A percentile compares a stretch with the other conserved stretches of the same genome.
Evolutionary conservation across 2,888 invertebrate species (phyloP).

Genomic region (Drosophila flavopinicola): DNA sequence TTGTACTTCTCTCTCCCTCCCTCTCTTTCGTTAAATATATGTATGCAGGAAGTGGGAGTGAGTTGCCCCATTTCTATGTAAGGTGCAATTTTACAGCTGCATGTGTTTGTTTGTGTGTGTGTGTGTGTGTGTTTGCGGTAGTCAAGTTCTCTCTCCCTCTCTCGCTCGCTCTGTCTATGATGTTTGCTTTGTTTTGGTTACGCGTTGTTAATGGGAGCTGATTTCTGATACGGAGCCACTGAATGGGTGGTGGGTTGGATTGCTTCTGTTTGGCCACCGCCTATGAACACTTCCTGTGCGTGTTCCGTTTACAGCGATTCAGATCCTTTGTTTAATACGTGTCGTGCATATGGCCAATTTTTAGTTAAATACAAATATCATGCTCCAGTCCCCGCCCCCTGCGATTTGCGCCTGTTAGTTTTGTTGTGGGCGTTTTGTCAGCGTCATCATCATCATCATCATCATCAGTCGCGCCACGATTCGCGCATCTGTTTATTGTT

Average conservation of each 20-base stretch:
- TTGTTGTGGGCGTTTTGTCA: slow-evolving; percentile 64
- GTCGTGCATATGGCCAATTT: slow-evolving; percentile 55
- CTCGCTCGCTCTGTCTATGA: slow-evolving; percentile 21
- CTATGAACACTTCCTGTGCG: slow-evolving; percentile 66
- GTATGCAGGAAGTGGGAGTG: slow-evolving; percentile 30
- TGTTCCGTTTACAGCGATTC: slow-evolving; percentile 52
- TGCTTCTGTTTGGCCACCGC: slow-evolving; percentile 37
- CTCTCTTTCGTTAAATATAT: slow-evolving; percentile 5
- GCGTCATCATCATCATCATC: slow-evolving; percentile 54
- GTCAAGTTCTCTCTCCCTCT: slow-evolving; percentile 29
- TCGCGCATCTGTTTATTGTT: slow-evolving; percentile 65
- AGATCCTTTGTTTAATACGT: slow-evolving; percentile 62
- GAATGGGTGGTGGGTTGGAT: slow-evolving; percentile 7
- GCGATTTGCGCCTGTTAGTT: slow-evolving; percentile 16
- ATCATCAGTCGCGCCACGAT: slow-evolving; percentile 58
- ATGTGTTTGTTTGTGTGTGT: slow-evolving; percentile 37
- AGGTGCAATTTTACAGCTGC: slow-evolving; percentile 60
- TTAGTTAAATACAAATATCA: slow-evolving; percentile 28
- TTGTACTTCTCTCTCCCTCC: slow-evolving; percentile 8
- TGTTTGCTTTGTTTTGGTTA: slow-evolving; percentile 74
- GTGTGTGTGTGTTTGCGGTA: slow-evolving; percentile 32
- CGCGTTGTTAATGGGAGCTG: slow-evolving; percentile 55
- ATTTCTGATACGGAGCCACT: slow-evolving; percentile 13
- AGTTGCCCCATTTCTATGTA: slow-evolving; percentile 51
- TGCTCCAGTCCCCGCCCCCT: slow-evolving; percentile 5